Percentiles rank a stretch among this genome's conserved stretches.
phyloP scores from a whole-genome alignment of 2,113 vertebrate species.

The Astur gentilis region DNA sequence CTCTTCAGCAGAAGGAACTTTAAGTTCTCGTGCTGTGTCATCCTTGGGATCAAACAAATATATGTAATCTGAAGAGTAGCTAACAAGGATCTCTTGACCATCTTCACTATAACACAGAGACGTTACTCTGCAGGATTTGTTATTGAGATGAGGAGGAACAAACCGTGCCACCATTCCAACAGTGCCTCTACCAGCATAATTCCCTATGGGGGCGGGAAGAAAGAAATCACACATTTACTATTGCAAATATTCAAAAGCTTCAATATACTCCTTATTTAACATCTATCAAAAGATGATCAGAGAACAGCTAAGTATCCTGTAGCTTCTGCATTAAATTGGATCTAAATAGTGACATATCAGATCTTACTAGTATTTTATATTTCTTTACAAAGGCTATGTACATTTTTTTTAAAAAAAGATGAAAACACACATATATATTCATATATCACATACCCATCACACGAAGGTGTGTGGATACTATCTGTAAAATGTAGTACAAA shows the following conservation, averaged over 20 bases:
- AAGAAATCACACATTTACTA: neutral
- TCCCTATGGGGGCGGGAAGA: conserved; percentile 67
- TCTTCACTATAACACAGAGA: conserved; percentile 97
- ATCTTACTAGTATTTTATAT: neutral
- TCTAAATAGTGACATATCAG: neutral
- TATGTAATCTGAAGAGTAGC: conserved; percentile 98
- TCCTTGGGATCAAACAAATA: conserved; percentile 97
- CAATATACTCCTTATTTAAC: neutral
- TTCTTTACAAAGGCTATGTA: neutral
- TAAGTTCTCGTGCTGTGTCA: conserved; percentile 92
- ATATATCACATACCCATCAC: neutral
- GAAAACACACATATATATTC: neutral
- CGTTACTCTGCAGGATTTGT: conserved; percentile 95
- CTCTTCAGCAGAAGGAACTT: conserved; percentile 88
- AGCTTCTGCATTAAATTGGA: neutral
- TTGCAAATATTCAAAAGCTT: neutral
- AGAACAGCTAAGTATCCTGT: neutral
- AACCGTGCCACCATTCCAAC: conserved; percentile 96
- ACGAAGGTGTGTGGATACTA: neutral
- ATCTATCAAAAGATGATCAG: neutral
- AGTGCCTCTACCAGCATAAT: conserved; percentile 91
- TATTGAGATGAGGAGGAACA: conserved; percentile 90
- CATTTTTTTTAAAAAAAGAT: neutral
- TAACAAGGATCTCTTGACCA: conserved; percentile 95
- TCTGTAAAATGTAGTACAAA: neutral